These are phyloP conservation scores for Fissipunctia ypsillon DNA, from an alignment of 2,888 invertebrate genomes.

Conservation along the genomic window DNA sequence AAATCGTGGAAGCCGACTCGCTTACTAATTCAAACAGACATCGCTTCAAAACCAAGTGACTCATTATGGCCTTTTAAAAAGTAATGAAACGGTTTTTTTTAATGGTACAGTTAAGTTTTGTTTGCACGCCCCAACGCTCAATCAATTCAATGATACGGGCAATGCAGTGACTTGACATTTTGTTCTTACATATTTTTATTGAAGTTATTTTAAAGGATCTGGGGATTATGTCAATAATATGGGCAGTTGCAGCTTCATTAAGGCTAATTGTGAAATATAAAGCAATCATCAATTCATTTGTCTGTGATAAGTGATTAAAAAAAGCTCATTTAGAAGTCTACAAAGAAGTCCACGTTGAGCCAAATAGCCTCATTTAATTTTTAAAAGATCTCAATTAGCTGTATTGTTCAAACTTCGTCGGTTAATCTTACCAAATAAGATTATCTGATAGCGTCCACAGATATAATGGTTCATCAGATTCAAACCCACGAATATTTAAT, in stretches of 20 bases:
- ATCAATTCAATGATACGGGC: constrained; percentile 62
- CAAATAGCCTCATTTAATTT: constrained; percentile 6
- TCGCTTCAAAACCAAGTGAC: constrained; percentile 64
- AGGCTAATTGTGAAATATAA: constrained; percentile 8
- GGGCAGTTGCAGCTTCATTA: constrained; percentile 16
- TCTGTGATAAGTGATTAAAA: neutral
- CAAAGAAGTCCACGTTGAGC: constrained; percentile 3
- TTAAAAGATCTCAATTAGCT: constrained; percentile 31
- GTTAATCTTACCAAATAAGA: constrained; percentile 23
- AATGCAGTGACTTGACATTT: constrained; percentile 45
- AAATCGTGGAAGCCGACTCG: constrained; percentile 18
- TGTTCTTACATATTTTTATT: constrained; percentile 41
- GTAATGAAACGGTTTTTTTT: constrained; percentile 74
- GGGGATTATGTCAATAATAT: constrained; percentile 6
- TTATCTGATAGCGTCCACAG: constrained; percentile 41
- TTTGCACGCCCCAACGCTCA: constrained; percentile 47
- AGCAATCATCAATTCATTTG: constrained; percentile 3
- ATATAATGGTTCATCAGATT: constrained; percentile 26
- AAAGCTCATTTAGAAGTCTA: neutral
- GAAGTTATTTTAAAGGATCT: neutral
- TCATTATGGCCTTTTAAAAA: constrained; percentile 75
- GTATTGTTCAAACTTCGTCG: constrained; percentile 26
- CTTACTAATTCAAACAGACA: constrained; percentile 48
- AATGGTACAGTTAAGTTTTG: constrained; percentile 51
- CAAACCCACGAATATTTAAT: constrained; percentile 33